These are phyloP conservation scores for Machimus atricapillus DNA, from an alignment of 2,888 invertebrate species.

Conservation along the genomic window DNA sequence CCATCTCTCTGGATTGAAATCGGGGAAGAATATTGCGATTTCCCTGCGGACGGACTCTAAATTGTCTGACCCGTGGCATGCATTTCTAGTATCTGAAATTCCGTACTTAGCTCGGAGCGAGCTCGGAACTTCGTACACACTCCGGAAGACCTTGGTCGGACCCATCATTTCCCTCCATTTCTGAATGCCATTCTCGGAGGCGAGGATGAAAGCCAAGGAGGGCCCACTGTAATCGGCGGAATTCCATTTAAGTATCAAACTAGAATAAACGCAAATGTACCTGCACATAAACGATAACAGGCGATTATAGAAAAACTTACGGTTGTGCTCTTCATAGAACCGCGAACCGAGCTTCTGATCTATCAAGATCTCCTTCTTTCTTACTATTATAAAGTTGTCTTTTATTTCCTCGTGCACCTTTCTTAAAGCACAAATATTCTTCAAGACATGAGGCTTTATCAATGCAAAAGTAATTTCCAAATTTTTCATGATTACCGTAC, in stretches of 20 bases:
- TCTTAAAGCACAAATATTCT: constrained; percentile 75
- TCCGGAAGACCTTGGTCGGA: constrained; percentile 86
- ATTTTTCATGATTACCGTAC: constrained; percentile 49
- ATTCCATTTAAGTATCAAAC: not conserved
- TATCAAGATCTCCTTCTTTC: constrained; percentile 71
- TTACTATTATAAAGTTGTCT: constrained; percentile 76
- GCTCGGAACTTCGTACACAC: constrained; percentile 78
- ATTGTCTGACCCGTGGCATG: constrained; percentile 90
- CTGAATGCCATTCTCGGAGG: constrained; percentile 75
- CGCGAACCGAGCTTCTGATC: constrained; percentile 70
- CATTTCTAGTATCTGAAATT: constrained; percentile 92
- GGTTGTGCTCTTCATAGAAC: constrained; percentile 84
- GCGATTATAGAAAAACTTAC: constrained; percentile 84
- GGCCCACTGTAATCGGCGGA: constrained; percentile 72
- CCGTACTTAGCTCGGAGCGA: constrained; percentile 86
- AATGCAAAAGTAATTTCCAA: constrained; percentile 83
- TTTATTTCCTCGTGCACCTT: constrained; percentile 74
- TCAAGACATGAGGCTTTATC: constrained; percentile 84
- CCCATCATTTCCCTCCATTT: constrained; percentile 87
- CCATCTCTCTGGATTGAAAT: constrained; percentile 65
- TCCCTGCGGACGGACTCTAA: constrained; percentile 75
- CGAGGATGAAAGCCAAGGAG: constrained; percentile 81
- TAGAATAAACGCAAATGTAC: constrained; percentile 62
- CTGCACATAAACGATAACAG: constrained; percentile 83
- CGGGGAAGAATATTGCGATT: constrained; percentile 84